Base-by-base conservation (phyloP, 2,888 invertebrate genomes). In the Eupithecia insigniata region DNA sequence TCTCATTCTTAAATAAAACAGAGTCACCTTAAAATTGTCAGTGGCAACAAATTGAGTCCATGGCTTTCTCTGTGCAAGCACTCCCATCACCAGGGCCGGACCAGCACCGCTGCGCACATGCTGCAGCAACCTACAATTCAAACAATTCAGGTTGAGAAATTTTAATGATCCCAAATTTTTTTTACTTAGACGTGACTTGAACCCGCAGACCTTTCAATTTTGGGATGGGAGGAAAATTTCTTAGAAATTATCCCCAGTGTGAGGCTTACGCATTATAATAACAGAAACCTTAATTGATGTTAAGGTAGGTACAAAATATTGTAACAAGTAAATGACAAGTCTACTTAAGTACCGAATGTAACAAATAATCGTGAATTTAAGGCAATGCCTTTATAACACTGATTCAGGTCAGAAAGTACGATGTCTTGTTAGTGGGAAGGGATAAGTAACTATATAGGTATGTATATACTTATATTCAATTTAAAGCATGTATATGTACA, bases 21-120 rank as follows among this genome's bases (percentile, higher is more conserved):
- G 18, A 32, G 5, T 68, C 79, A 93, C 94, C 90, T 96, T 96
- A 80, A 96, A 96, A 85, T 96, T 96, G 60, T 95, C 95, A 22
- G 96, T 95, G 76, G 96, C 96, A 60, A 96, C 90, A 89, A 96
- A 96, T 78, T 96, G 95, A 7, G 95, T 95, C 98, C 98, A 98
- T 66, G 98, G 97, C 70, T 96, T 94, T 55, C 96, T 86, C 3
- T 90, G 83, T 46, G 92, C 87, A n/a, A 94, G 82, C 16, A 92
- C 84, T 4, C 92, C 89, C 90, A 93, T 90, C 64, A 94, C 79
- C 76, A 93, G 75, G 1, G 92, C 92, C 16, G 94, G 92, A 0
- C 87, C 91, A 43, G 93, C 90, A 51, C 93, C 93, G 81, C 88
- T 90, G 55, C 93, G 89, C 2, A 94, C 85, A 85, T 92, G 90